Evolutionary conservation across 2,888 invertebrate species (phyloP).

Genomic region (Seladonia tumulorum): DNA sequence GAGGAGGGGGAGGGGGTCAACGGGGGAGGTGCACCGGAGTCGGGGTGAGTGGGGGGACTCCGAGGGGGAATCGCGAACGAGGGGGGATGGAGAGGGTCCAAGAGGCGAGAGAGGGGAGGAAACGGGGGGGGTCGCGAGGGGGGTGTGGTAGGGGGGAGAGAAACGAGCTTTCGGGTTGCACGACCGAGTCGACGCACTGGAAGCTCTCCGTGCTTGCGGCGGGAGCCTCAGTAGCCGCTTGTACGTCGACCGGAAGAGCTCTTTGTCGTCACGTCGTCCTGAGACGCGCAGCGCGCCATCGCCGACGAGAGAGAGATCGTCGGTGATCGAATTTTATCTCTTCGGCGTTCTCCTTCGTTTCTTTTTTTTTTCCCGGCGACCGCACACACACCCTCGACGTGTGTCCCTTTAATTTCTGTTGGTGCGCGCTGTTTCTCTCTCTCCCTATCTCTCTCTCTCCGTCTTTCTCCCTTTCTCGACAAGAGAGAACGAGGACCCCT

Average conservation of each 20-base stretch:
- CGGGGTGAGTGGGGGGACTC: neutral
- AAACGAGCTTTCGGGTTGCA: constrained; percentile 74
- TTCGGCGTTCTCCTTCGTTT: neutral
- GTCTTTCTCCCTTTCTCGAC: neutral
- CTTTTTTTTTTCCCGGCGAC: neutral
- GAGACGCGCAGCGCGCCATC: constrained; percentile 63
- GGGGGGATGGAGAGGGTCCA: constrained; percentile 4
- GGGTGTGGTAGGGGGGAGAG: constrained; percentile 40
- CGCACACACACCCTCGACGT: neutral
- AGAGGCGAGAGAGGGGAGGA: neutral
- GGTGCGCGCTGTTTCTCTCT: neutral
- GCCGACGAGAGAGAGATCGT: constrained; percentile 50
- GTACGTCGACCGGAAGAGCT: constrained; percentile 79
- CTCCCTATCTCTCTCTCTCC: neutral
- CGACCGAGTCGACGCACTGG: constrained; percentile 83
- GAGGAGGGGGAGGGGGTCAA: constrained; percentile 43
- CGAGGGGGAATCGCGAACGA: constrained; percentile 52
- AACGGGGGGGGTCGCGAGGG: neutral
- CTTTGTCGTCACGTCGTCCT: constrained; percentile 63
- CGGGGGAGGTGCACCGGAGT: neutral
- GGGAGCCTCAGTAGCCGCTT: constrained; percentile 83
- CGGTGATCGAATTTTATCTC: constrained; percentile 21
- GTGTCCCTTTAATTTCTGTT: constrained; percentile 1
- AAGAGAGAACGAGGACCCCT: neutral
- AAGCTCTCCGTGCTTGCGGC: constrained; percentile 82